Conservation (phyloP, 2,113 vertebrate species). For the Seriola rivoliana region DNA sequence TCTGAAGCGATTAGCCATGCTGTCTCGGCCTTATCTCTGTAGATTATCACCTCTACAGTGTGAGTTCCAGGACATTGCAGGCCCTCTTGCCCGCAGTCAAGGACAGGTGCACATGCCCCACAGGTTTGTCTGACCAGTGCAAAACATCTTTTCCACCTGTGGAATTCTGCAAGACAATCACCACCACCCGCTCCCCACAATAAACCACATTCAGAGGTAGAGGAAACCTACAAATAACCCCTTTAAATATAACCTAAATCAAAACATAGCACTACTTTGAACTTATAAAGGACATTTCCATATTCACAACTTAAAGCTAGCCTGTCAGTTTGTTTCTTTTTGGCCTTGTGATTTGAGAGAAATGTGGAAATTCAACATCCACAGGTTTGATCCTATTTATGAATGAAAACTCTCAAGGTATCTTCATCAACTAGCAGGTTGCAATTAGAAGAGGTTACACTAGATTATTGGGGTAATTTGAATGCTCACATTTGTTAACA, state of each 20-base stretch:
- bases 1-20: conserved; percentile 36
- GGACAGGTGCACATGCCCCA: conserved; percentile 22
- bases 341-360: not conserved
- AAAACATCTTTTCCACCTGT: conserved; percentile 9
- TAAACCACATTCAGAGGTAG: no score
- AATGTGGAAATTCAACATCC: not conserved
- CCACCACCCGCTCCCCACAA: no score
- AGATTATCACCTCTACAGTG: conserved; percentile 30
- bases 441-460: not conserved
- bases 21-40: conserved; percentile 12
- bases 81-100: conserved; percentile 8
- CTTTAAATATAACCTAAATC: not conserved
- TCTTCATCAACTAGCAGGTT: not conserved
- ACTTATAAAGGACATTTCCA: not conserved
- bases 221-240: no score
- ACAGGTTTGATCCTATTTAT: not conserved
- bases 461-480: conserved; percentile 30
- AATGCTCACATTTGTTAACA: conserved; percentile 29
- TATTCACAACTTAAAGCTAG: not conserved
- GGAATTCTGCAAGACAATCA: not conserved
- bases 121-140: conserved; percentile 22
- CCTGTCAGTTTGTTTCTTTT: not conserved
- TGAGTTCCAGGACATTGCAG: conserved; percentile 14
- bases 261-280: not conserved
- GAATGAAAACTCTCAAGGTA: not conserved